Evolutionary conservation across 2,797 vertebrate genomes (phyloP).

Genomic region (Pseudopleuronectes americanus): DNA sequence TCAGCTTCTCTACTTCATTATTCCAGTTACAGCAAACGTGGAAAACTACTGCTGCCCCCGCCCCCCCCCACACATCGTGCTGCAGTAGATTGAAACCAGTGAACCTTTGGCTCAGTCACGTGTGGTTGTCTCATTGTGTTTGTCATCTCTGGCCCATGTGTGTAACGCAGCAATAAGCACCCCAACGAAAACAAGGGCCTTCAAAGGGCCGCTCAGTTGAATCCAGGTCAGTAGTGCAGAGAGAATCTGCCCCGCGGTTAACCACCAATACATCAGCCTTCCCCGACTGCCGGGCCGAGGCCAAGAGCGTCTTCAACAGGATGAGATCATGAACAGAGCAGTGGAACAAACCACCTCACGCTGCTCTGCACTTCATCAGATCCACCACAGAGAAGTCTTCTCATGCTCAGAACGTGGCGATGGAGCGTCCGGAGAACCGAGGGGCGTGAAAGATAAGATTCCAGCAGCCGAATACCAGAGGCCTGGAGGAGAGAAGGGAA

Average conservation of each 20-base stretch:
- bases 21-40: conserved; percentile 11
- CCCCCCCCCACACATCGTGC: not conserved
- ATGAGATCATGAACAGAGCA: conserved; percentile 75
- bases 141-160: conserved; percentile 21
- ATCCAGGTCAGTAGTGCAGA: conserved; percentile 51
- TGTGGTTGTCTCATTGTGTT: conserved; percentile 16
- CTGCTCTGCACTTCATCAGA: not conserved
- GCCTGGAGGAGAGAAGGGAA: conserved; percentile 47
- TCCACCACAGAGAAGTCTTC: not conserved
- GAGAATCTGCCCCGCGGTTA: conserved; percentile 45
- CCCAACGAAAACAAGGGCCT: conserved; percentile 24
- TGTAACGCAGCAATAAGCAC: conserved; percentile 16
- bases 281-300: conserved; percentile 43
- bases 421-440: not conserved
- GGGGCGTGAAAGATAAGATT: conserved; percentile 27
- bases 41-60: conserved; percentile 6
- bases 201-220: conserved; percentile 49
- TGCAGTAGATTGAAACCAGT: conserved; percentile 7
- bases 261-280: conserved; percentile 65
- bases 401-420: conserved; percentile 13
- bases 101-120: conserved; percentile 13
- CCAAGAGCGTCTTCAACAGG: conserved; percentile 58
- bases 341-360: conserved; percentile 76
- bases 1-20: not conserved
- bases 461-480: conserved; percentile 55